Evolutionary conservation across 2,888 invertebrate species (phyloP), one percentile per base, ranked within the genome.

Genomic region (Priapulus caudatus): DNA sequence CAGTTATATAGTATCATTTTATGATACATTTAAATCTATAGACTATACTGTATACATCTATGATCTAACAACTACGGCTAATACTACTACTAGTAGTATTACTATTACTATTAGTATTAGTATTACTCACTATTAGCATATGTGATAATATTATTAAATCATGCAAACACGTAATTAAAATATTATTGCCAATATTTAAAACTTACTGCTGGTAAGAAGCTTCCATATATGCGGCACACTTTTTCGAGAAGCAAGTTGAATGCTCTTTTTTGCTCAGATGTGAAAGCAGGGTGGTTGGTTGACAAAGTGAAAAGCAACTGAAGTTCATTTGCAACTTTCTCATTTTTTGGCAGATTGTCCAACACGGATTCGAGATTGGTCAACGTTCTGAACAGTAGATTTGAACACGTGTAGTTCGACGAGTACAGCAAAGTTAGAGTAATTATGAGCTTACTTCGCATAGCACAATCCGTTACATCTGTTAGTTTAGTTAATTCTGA

Each of bases 241-340:
- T 48, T 51, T 43, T 59, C 53, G 24, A 56, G 53, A 23, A 53
- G 53, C 20, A 54, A 45, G n/a, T 47, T 50, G 10, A 65, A 52
- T 18, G 58, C 56, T 18, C 57, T 80, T 71, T 87, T 87, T 72
- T 93, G 92, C 67, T 89, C 87, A 70, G 87, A 91, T 55, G 84
- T 86, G 74, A 93, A 95, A 55, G 91, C 92, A 52, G 95, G 93
- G 76, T 93, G 93, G 75, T 90, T 84, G 65, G 86, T 79, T 63
- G 90, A 91, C 83, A 95, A 84, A 48, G 89, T 89, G 67, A 89
- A 88, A 47, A 93, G 78, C 56, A 93, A 77, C 63, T 91, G 74
- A 62, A 93, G 79, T 74, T 71, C 69, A 44, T 68, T 59, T 15
- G 54, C 54, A n/a, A 51, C 22, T 50, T 58, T 59, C 4, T 49